Evolutionary conservation across 2,888 invertebrate genomes (phyloP).

Genomic region (Hyposoter didymator): DNA sequence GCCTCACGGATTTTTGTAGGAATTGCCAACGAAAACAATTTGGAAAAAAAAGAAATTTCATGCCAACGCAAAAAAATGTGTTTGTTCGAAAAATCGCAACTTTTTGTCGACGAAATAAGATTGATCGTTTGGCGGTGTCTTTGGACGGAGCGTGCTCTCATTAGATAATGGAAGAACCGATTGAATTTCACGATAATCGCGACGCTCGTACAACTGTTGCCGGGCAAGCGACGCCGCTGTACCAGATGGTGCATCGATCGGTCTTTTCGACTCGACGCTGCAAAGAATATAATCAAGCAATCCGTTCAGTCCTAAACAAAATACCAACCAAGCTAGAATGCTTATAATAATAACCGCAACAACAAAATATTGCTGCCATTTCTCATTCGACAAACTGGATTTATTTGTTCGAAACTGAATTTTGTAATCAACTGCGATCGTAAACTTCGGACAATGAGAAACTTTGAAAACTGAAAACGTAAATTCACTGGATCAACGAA

Average conservation of each 20-base stretch:
- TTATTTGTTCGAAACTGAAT: not conserved
- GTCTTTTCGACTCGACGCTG: slow-evolving; percentile 21
- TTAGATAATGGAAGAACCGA: slow-evolving; percentile 62
- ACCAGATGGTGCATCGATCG: slow-evolving; percentile 39
- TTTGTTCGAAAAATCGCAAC: not conserved
- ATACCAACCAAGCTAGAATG: not conserved
- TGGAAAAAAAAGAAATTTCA: no score
- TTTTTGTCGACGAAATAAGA: not conserved
- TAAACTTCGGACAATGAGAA: not conserved
- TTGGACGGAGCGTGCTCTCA: slow-evolving; percentile 36
- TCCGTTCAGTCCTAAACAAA: not conserved
- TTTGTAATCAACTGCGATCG: not conserved
- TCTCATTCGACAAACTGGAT: not conserved
- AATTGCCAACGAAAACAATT: not conserved
- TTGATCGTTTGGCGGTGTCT: slow-evolving; percentile 36
- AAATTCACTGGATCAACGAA: no score
- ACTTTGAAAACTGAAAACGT: not conserved
- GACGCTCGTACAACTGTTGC: slow-evolving; percentile 43
- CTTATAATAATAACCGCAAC: not conserved
- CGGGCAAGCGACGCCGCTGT: slow-evolving; percentile 4
- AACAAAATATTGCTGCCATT: not conserved
- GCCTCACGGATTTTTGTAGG: not conserved
- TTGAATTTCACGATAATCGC: slow-evolving; percentile 57
- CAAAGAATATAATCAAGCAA: slow-evolving; percentile 1
- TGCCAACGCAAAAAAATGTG: not conserved